Evolutionary conservation across 2,113 vertebrate species (phyloP).

Genomic region (Psittacara wagleri): DNA sequence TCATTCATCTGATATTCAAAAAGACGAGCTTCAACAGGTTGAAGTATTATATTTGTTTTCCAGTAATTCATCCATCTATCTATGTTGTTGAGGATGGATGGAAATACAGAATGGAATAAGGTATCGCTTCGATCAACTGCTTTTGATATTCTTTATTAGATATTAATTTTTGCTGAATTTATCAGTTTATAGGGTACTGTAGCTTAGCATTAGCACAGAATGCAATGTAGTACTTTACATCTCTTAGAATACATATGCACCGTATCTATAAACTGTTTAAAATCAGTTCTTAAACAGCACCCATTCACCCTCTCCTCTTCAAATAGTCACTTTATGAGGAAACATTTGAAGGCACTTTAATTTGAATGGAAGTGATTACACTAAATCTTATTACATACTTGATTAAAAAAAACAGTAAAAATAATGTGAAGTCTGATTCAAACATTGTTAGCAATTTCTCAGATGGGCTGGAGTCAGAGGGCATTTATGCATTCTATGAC

Average conservation of each 20-base stretch:
- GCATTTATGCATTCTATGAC: background rate
- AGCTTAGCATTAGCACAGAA: slow-evolving; percentile 55
- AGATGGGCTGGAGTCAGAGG: slow-evolving; percentile 5
- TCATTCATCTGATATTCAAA: background rate
- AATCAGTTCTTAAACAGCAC: background rate
- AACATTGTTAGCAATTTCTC: background rate
- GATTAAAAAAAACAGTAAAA: background rate
- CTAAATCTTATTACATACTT: background rate
- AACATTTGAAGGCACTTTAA: slow-evolving; percentile 35
- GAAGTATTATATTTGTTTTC: background rate
- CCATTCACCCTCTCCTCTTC: background rate
- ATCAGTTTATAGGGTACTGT: slow-evolving; percentile 44
- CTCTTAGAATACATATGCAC: slow-evolving; percentile 44
- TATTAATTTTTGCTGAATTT: slow-evolving; percentile 52
- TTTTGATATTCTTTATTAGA: slow-evolving; percentile 44
- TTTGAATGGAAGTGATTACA: slow-evolving; percentile 6
- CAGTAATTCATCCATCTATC: background rate
- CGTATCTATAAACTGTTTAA: slow-evolving; percentile 27
- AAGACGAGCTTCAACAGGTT: slow-evolving; percentile 7
- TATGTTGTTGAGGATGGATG: background rate
- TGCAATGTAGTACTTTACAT: slow-evolving; percentile 50
- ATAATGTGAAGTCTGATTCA: background rate
- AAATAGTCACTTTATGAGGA: slow-evolving; percentile 14
- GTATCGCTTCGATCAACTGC: slow-evolving; percentile 12
- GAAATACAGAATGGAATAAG: background rate